A percentile compares a stretch with the other conserved stretches of the same genome.
phyloP scores from a whole-genome alignment of 1,140 invertebrate genomes.

The Gonioctena quinquepunctata region DNA sequence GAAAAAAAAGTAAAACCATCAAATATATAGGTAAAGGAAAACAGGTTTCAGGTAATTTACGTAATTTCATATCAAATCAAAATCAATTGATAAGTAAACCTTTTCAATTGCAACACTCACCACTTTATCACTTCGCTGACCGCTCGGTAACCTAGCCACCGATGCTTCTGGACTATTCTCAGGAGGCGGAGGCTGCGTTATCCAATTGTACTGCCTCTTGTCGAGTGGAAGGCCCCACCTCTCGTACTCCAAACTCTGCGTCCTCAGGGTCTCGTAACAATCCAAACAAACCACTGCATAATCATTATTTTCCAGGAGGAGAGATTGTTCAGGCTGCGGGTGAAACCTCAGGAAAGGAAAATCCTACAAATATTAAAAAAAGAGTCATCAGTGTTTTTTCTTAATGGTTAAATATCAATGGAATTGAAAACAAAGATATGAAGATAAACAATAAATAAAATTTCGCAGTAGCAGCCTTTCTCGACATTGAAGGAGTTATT shows the following conservation, averaged over 20 bases:
- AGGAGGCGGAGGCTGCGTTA: conserved; percentile 84
- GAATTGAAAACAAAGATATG: background rate
- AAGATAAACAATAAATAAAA: too few relatives aligned
- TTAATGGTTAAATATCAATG: too few relatives aligned
- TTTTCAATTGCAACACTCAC: too few relatives aligned
- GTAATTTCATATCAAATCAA: too few relatives aligned
- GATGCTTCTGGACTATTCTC: conserved; percentile 81
- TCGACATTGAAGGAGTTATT: too few relatives aligned
- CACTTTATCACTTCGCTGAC: conserved; percentile 77
- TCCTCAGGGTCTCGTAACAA: conserved; percentile 84
- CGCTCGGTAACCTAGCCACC: conserved; percentile 78
- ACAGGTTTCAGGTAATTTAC: too few relatives aligned
- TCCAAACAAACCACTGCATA: conserved; percentile 90
- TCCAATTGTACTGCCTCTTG: conserved; percentile 90
- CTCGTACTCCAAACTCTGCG: conserved; percentile 85
- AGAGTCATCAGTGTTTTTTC: too few relatives aligned
- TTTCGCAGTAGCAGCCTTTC: too few relatives aligned
- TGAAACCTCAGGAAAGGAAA: conserved; percentile 81
- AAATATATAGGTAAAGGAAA: too few relatives aligned
- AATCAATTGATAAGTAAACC: too few relatives aligned
- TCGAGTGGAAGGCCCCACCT: conserved; percentile 84
- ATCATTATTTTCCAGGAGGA: conserved; percentile 87
- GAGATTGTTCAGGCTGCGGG: conserved; percentile 77
- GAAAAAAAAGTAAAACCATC: too few relatives aligned
- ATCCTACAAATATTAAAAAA: conserved; percentile 64